A percentile compares a stretch with the other conserved stretches of the same genome.
phyloP scores from a whole-genome alignment of 1,140 invertebrate genomes.

The Zaprionus kolodkinae region DNA sequence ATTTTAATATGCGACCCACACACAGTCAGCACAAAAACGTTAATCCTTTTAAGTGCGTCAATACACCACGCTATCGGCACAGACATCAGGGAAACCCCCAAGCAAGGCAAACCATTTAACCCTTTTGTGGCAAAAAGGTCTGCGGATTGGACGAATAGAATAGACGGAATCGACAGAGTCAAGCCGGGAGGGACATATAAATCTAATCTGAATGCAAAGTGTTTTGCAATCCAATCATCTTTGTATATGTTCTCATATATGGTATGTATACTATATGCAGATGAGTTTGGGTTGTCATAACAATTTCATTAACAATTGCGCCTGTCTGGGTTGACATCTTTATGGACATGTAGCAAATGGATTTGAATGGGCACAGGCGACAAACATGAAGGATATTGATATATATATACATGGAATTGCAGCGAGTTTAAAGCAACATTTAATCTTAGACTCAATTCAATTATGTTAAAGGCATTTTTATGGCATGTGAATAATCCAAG shows the following conservation, averaged over 20 bases:
- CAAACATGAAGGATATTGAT: constrained; percentile 16
- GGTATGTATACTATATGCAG: constrained; percentile 1
- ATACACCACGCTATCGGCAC: constrained; percentile 30
- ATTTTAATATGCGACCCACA: constrained; percentile 61
- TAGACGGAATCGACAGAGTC: constrained; percentile 22
- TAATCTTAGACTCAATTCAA: constrained; percentile 1
- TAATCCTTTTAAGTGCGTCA: constrained; percentile 78
- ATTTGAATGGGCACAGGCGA: constrained; percentile 51
- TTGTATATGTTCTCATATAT: background rate
- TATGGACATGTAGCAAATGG: constrained; percentile 68
- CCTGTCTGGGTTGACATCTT: constrained; percentile 58
- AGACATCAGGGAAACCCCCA: constrained; percentile 42
- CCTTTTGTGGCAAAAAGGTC: constrained; percentile 64
- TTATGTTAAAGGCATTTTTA: constrained; percentile 29
- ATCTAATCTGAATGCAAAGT: constrained; percentile 64
- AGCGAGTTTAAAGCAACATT: background rate
- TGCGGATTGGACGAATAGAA: constrained; percentile 54
- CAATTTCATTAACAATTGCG: constrained; percentile 73
- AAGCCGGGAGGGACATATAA: constrained; percentile 59
- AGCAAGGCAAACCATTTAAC: constrained; percentile 65
- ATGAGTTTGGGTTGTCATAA: constrained; percentile 64
- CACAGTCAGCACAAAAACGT: constrained; percentile 66
- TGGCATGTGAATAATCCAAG: constrained; percentile 7
- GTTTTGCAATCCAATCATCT: constrained; percentile 31
- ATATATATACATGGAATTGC: constrained; percentile 2